Conservation (phyloP, 1,140 invertebrate genomes). For the Drosophila santomea region DNA sequence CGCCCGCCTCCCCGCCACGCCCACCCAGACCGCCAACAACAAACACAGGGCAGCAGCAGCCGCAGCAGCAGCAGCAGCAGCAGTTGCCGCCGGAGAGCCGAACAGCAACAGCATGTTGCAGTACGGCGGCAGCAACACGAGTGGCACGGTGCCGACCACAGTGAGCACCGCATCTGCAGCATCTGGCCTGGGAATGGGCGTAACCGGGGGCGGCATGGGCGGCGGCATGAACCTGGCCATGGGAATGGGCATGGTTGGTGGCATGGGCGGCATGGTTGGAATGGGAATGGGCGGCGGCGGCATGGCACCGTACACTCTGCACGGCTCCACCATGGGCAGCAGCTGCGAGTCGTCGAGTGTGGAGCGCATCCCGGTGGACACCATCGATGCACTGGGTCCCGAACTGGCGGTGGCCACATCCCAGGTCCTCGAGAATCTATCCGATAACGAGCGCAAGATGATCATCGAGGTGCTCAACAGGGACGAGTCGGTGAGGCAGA, state of each 20-base stretch:
- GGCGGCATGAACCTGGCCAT: conserved; percentile 29
- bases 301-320: conserved; percentile 22
- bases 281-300: conserved; percentile 8
- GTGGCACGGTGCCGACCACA: conserved; percentile 34
- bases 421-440: conserved; percentile 82
- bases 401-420: conserved; percentile 79
- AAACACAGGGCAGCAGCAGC: conserved; percentile 59
- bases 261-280: conserved; percentile 12
- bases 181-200: conserved; percentile 36
- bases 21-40: conserved; percentile 78
- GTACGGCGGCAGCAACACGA: conserved; percentile 42
- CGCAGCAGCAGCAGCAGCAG: conserved; percentile 61
- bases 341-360: conserved; percentile 65
- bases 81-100: conserved; percentile 54
- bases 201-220: conserved; percentile 18
- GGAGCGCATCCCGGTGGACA: conserved; percentile 75
- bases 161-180: conserved; percentile 21
- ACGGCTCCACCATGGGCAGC: conserved; percentile 44
- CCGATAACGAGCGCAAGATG: conserved; percentile 84
- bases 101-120: conserved; percentile 83
- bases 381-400: conserved; percentile 77
- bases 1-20: conserved; percentile 82
- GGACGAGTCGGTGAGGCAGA: conserved; percentile 80
- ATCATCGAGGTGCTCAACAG: conserved; percentile 83
- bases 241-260: not conserved